Evolutionary conservation across 2,797 vertebrate species (phyloP).

Genomic region (Sitta carolinensis): DNA sequence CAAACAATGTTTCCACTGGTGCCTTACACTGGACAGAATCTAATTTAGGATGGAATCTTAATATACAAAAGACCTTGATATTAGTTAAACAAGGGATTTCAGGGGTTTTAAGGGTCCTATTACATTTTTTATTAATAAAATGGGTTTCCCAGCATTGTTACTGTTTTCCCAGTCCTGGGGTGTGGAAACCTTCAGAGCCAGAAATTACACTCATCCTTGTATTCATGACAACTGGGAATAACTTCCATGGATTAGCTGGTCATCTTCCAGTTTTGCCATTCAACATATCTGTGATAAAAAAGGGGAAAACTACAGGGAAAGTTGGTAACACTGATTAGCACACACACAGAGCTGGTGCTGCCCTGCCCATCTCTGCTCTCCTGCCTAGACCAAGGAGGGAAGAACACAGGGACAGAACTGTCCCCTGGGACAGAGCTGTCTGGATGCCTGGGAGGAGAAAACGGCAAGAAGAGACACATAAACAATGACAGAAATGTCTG

Average conservation of each 20-base stretch:
- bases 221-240: not conserved
- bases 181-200: not conserved
- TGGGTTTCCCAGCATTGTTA: not conserved
- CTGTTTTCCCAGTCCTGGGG: not conserved
- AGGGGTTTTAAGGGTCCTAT: not conserved
- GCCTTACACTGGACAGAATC: not conserved
- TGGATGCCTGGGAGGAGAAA: not conserved
- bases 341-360: not conserved
- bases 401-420: not conserved
- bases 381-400: accelerated
- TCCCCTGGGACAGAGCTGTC: not conserved
- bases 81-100: not conserved
- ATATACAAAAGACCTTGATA: not conserved
- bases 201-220: not conserved
- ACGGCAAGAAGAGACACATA: not conserved
- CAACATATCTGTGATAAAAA: not conserved
- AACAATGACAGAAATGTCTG: not conserved
- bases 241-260: not conserved
- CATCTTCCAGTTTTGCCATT: not conserved
- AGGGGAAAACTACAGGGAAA: accelerated
- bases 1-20: not conserved
- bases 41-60: not conserved
- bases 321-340: not conserved
- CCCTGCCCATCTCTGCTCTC: not conserved
- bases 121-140: not conserved